A percentile compares a stretch with the other conserved stretches of the same genome.
These are phyloP conservation scores for Poeciliopsis turrubarensis DNA, from an alignment of 2,113 vertebrate genomes.

Conservation along the genomic window DNA sequence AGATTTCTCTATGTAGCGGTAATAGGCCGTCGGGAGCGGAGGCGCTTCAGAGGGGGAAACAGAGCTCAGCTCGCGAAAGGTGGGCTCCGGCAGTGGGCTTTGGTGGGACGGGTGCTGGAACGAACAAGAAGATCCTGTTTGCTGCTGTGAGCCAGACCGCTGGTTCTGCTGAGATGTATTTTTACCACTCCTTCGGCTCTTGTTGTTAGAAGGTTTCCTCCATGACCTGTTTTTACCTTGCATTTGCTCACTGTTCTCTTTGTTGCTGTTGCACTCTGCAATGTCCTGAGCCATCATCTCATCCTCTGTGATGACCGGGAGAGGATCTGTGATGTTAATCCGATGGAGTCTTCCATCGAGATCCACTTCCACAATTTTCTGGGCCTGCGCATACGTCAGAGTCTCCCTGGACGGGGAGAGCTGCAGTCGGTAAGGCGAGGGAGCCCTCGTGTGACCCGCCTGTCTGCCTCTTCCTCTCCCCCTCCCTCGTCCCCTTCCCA, in stretches of 20 bases:
- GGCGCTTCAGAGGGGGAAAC: conserved; percentile 80
- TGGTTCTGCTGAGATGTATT: conserved; percentile 67
- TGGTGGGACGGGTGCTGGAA: conserved; percentile 72
- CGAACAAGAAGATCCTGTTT: conserved; percentile 56
- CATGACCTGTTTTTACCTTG: conserved; percentile 84
- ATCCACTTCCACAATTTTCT: conserved; percentile 95
- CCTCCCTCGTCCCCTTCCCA: conserved; percentile 74
- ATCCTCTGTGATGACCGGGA: conserved; percentile 94
- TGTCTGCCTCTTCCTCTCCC: conserved; percentile 81
- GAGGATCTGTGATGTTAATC: conserved; percentile 93
- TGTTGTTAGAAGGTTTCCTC: conserved; percentile 82
- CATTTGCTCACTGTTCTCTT: conserved; percentile 95
- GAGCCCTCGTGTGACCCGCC: conserved; percentile 78
- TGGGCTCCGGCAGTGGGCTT: conserved; percentile 88
- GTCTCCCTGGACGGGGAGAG: conserved; percentile 91
- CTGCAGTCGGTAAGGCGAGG: conserved; percentile 92
- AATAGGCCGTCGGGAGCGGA: conserved; percentile 88
- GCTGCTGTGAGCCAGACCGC: conserved; percentile 64
- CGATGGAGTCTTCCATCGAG: conserved; percentile 94
- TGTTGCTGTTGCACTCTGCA: conserved; percentile 96
- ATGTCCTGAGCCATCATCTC: conserved; percentile 97
- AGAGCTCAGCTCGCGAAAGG: conserved; percentile 85
- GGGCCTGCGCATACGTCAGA: conserved; percentile 94
- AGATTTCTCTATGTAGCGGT: conserved; percentile 90
- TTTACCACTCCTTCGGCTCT: conserved; percentile 86